These are phyloP conservation scores for Leucoraja erinaceus DNA, from an alignment of 2,113 vertebrate genomes.

Conservation along the genomic window DNA sequence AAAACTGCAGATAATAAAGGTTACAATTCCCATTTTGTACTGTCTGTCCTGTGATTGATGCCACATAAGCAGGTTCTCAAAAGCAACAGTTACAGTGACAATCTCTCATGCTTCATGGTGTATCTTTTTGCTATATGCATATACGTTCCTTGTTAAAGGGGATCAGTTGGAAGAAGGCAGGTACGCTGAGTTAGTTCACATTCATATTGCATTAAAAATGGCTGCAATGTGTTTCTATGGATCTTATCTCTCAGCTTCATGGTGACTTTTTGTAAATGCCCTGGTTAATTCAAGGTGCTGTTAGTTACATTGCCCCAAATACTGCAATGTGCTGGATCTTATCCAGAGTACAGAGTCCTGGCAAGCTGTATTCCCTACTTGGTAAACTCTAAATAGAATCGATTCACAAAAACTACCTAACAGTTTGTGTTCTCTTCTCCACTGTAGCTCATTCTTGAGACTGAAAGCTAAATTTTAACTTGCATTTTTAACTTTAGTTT, in stretches of 20 bases:
- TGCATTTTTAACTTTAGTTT: not conserved
- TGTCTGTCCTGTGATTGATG: not conserved
- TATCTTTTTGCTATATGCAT: no score
- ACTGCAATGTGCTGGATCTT: not conserved
- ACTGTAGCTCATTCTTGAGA: not conserved
- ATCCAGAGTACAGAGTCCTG: not conserved
- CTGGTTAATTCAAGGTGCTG: not conserved
- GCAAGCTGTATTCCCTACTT: not conserved
- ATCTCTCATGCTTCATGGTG: not conserved
- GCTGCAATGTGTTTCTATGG: no score
- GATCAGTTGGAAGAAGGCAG: no score
- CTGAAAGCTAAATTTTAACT: not conserved
- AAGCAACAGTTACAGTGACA: not conserved
- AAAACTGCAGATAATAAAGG: not conserved
- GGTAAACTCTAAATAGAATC: not conserved
- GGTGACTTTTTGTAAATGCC: no score
- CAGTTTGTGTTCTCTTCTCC: not conserved
- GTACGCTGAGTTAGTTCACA: no score
- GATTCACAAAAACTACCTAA: conserved; percentile 16
- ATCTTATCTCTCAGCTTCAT: no score
- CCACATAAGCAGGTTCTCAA: not conserved
- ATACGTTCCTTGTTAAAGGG: no score
- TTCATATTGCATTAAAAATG: no score
- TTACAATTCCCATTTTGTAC: not conserved
- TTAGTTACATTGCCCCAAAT: no score